Percentiles rank a stretch among this genome's conserved stretches.
These are phyloP conservation scores for Diadema setosum DNA, from an alignment of 35 echinoderm and acorn worm species.

Conservation along the genomic window DNA sequence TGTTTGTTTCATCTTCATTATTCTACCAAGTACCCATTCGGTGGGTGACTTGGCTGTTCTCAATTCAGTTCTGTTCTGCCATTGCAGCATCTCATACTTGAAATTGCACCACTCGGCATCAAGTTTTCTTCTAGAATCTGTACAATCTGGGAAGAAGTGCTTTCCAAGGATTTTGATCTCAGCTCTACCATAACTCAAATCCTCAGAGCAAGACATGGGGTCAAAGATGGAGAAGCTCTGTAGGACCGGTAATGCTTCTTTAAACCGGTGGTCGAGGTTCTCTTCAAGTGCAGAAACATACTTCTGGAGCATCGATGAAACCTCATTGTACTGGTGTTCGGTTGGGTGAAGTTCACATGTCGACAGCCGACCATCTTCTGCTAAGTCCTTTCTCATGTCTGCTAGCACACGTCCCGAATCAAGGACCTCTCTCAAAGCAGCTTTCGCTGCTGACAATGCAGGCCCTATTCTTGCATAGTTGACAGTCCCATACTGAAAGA, in stretches of 20 bases:
- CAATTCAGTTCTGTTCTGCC: neutral
- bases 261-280: conserved; percentile 14
- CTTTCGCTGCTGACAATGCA: neutral
- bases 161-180: neutral
- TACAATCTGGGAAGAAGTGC: neutral
- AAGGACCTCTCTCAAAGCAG: neutral
- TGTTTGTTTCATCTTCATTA: neutral
- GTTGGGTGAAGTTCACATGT: neutral
- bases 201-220: neutral
- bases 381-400: neutral
- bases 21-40: neutral
- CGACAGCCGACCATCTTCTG: neutral
- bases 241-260: neutral
- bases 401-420: neutral
- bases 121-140: neutral
- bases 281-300: neutral
- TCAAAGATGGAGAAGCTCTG: neutral
- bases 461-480: conserved; percentile 9
- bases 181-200: neutral
- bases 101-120: neutral
- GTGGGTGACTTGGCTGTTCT: neutral
- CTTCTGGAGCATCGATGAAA: neutral
- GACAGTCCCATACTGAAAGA: neutral
- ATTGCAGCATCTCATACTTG: neutral
- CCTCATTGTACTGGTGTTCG: neutral